Evolutionary conservation across 2,113 vertebrate species (phyloP).

Genomic region (Colistium nudipinnis): DNA sequence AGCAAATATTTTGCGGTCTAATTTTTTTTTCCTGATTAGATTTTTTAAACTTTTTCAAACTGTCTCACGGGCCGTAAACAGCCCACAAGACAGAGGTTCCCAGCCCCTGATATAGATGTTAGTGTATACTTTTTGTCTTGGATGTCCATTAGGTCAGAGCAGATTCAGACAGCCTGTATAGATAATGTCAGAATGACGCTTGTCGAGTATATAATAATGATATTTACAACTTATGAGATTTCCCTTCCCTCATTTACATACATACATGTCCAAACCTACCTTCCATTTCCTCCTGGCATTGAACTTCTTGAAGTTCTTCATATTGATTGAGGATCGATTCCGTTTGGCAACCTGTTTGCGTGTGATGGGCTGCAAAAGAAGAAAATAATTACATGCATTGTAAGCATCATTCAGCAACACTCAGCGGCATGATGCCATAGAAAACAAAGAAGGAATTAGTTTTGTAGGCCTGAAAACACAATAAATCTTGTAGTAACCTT

Average conservation of each 20-base stretch:
- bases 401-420: not conserved
- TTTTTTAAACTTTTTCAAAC: too few species aligned
- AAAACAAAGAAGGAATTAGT: not conserved
- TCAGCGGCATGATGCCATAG: not conserved
- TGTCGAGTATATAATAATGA: too few species aligned
- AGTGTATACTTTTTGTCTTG: too few species aligned
- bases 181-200: too few species aligned
- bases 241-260: not conserved
- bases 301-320: constrained; percentile 85
- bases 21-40: too few species aligned
- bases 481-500: constrained; percentile 72
- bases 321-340: constrained; percentile 85
- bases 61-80: too few species aligned
- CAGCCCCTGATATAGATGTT: too few species aligned
- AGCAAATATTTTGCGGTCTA: too few species aligned
- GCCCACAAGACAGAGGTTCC: too few species aligned
- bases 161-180: too few species aligned
- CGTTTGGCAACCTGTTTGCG: constrained; percentile 74
- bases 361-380: constrained; percentile 76
- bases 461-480: not conserved
- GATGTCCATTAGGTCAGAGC: too few species aligned
- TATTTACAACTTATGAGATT: too few species aligned
- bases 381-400: not conserved
- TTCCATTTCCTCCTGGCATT: constrained; percentile 85
- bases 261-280: constrained; percentile 61